Evolutionary conservation across 2,797 vertebrate genomes (phyloP), one percentile per base, ranked within the genome.

Genomic region (Poeciliopsis presidionis): DNA sequence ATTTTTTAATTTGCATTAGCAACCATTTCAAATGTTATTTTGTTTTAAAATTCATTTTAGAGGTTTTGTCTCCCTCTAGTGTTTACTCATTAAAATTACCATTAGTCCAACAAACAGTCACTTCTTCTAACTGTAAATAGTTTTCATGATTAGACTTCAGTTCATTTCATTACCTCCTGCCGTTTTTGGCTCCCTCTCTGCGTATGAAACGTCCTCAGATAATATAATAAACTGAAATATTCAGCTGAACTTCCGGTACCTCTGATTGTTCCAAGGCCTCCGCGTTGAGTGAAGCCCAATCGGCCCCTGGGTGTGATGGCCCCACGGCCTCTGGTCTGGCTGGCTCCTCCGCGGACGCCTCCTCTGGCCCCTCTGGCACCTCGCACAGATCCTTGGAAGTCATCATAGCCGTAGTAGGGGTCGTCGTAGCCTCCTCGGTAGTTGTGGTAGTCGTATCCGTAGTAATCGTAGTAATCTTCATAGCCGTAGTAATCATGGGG

Each of bases 381-480:
- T 96, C 98, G 97, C 91, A 96, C 96, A 90, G 97, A 96, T 91
- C 96, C 97, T 95, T 98, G 98, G 97, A 97, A 99, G 95, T 99
- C 98, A 83, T 99, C 98, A 82, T 99, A 99, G 95, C 98, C 97
- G 86, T 98, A 99, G 95, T 99, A 99, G 46, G 98, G 98, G 94
- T 99, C 98, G 83, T 99, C 98, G 71, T 99, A 99, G 94, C 98
- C 98, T 55, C 98, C 98, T 90, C 98, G 97, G 96, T 99, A 99
- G 95, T 98, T 99, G 96, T 99, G 98, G 96, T 99, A 99, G 94
- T 99, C 98, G 89, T 99, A 99, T 92, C 97, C 98, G 89, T 99
- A 99, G 94, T 99, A 99, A 96, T 99, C 98, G 28, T 99, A 99
- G 95, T 99, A 99, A 96, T 99, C 98, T 96, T 99, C 98, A 85